Base-by-base conservation (phyloP, 2,888 invertebrate species). In the Acronicta psi region DNA sequence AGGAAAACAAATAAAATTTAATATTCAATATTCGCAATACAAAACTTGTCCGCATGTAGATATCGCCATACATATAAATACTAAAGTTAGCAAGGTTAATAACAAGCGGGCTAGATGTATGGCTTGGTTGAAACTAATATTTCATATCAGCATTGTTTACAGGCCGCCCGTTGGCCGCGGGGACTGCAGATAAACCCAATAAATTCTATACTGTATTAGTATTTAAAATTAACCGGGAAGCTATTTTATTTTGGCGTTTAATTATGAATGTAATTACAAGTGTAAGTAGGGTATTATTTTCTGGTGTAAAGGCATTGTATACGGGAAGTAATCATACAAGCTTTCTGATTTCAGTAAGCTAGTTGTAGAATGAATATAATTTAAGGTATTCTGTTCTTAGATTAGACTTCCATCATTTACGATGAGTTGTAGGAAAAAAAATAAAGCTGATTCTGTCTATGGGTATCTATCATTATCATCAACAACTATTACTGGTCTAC, bases 91-190 rank as follows among this genome's bases (percentile, higher is more conserved):
- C 69, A 67, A 73, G 74, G 80, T 81, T 83, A 83, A 78, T 80
- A 77, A 78, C 79, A 73, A 76, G 74, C 75, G 65, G 71, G 60
- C 75, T 70, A 74, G 81, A 88, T 81, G 78, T 86, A 88, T 76
- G 71, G 75, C 68, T 66, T 74, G 78, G 79, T 81, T 84, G 85
- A 85, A 81, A 82, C 73, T 80, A 74, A 79, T 88, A 87, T 85
- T 82, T 87, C 86, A 88, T 83, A 83, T 78, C 79, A 79, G 82
- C 80, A 86, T 88, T 88, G 87, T 87, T 84, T 84, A 84, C 81
- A 81, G 68, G 81, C 81, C 65, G 79, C 71, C 74, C 78, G 84
- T 34, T 66, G 82, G 81, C 84, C 84, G 78, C 81, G 75, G 79
- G 73, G 77, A 78, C 76, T 75, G 64, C 60, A 79, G 75, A 81